A percentile compares a stretch with the other conserved stretches of the same genome.
Conservation (phyloP, 2,888 invertebrate genomes). For the Drosophila histrio region DNA sequence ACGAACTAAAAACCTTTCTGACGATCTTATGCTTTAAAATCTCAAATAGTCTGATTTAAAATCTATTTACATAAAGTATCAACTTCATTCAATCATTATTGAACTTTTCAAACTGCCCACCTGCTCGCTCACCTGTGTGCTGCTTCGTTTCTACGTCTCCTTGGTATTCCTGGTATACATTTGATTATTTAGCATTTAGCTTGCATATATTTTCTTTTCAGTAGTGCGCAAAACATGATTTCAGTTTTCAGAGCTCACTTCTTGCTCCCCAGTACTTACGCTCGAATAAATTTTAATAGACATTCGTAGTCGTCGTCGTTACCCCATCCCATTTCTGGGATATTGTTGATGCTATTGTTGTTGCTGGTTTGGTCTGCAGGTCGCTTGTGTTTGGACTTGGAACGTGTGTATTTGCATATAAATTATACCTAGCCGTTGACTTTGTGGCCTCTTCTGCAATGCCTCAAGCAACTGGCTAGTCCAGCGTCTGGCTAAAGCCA, state of each 20-base stretch:
- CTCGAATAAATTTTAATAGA: conserved; percentile 79
- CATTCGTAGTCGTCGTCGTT: conserved; percentile 67
- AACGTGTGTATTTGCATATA: conserved; percentile 78
- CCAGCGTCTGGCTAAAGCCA: conserved; percentile 33
- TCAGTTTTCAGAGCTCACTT: conserved; percentile 52
- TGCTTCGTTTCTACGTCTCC: neutral
- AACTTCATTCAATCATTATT: neutral
- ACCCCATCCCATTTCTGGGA: neutral
- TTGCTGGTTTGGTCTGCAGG: conserved; percentile 57
- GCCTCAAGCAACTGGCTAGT: conserved; percentile 64
- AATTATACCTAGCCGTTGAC: conserved; percentile 76
- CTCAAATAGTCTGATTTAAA: neutral
- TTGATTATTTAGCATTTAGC: conserved; percentile 75
- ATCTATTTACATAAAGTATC: neutral
- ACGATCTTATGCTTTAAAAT: too few relatives aligned
- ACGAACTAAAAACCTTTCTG: too few relatives aligned
- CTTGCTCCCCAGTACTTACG: conserved; percentile 66
- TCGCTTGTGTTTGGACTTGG: conserved; percentile 58
- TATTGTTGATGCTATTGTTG: conserved; percentile 14
- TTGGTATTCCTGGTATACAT: conserved; percentile 56
- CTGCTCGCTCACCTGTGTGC: conserved; percentile 11
- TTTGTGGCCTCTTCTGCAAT: conserved; percentile 73
- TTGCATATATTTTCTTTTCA: conserved; percentile 72
- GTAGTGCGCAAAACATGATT: conserved; percentile 71
- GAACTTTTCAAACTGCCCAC: conserved; percentile 28